Evolutionary conservation across 1,140 invertebrate species (phyloP).

Genomic region (Zophobas atratus): DNA sequence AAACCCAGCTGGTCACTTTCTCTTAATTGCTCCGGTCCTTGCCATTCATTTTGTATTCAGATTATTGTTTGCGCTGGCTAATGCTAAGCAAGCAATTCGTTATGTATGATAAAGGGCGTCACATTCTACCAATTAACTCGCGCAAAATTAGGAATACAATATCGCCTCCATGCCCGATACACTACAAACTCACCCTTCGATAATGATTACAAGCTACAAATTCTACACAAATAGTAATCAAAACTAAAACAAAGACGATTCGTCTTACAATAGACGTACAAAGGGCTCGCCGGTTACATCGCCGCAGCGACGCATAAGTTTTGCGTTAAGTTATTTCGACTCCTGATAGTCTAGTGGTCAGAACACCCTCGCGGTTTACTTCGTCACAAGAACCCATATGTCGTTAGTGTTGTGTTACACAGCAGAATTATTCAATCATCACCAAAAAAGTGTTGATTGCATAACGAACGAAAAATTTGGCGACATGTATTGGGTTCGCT

Average conservation of each 20-base stretch:
- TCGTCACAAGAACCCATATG: too few species aligned
- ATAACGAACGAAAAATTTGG: too few species aligned
- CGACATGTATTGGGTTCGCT: too few species aligned
- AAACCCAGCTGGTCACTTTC: constrained; percentile 25
- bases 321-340: too few species aligned
- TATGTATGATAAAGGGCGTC: constrained; percentile 42
- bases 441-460: too few species aligned
- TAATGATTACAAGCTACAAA: not conserved
- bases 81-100: constrained; percentile 47
- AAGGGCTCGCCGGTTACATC: too few species aligned
- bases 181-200: too few species aligned
- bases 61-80: constrained; percentile 42
- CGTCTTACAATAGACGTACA: not conserved
- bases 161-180: not conserved
- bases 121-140: constrained; percentile 36
- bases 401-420: too few species aligned
- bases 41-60: constrained; percentile 41
- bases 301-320: too few species aligned
- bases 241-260: not conserved
- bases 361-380: too few species aligned
- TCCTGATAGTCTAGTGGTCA: too few species aligned
- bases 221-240: not conserved
- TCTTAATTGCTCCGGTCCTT: constrained; percentile 19
- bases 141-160: constrained; percentile 6
- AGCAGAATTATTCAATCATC: too few species aligned